These are phyloP conservation scores for Echinometra lucunter DNA, from an alignment of 53 echinoderm and acorn worm species.

Conservation along the genomic window DNA sequence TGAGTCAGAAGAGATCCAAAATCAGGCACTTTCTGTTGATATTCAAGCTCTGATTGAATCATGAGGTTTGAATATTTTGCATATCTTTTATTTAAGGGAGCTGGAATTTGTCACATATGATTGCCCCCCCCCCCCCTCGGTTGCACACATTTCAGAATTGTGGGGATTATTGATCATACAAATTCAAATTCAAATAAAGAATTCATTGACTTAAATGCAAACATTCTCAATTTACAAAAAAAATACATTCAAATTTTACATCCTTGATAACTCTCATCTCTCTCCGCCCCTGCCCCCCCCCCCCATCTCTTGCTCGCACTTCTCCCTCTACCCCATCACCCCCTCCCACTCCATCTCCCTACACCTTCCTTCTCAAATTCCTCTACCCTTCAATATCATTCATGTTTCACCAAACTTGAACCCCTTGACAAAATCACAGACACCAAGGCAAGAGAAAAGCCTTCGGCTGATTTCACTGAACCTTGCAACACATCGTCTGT, in stretches of 20 bases:
- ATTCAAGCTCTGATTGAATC: neutral
- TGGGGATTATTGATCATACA: no score
- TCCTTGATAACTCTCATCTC: no score
- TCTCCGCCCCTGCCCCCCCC: no score
- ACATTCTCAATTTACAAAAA: no score
- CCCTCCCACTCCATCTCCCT: neutral
- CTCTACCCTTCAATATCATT: neutral
- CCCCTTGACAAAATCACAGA: neutral
- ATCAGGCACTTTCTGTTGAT: neutral
- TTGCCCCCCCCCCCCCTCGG: no score
- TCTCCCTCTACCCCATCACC: no score
- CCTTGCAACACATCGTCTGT: conserved; percentile 35
- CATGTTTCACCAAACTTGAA: neutral
- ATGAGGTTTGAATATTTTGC: neutral
- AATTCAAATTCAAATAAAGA: no score
- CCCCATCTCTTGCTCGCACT: neutral
- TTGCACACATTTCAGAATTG: no score
- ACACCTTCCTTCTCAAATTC: neutral
- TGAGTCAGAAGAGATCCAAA: neutral
- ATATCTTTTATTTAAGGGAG: neutral
- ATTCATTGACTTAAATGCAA: no score
- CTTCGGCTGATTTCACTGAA: neutral
- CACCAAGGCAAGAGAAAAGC: neutral
- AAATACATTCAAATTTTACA: no score
- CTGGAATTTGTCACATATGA: neutral